phyloP scores from a whole-genome alignment of 2,888 invertebrate species.

The Hedya salicella region DNA sequence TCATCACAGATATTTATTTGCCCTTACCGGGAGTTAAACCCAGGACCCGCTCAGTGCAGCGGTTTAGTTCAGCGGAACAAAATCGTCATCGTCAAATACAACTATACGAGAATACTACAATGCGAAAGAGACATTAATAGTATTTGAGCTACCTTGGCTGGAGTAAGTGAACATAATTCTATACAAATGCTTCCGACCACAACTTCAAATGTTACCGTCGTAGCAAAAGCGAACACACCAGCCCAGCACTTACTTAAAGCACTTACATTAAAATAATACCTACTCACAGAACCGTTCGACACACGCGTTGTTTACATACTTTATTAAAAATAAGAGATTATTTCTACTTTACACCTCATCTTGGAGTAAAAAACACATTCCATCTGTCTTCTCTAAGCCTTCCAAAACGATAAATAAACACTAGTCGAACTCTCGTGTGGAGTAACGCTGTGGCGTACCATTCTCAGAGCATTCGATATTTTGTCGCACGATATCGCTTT shows the following conservation, averaged over 20 bases:
- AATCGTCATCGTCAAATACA: too few species aligned
- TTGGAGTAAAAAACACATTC: conserved; percentile 77
- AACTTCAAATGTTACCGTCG: conserved; percentile 2
- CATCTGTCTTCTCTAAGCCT: conserved; percentile 81
- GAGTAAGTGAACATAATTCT: too few species aligned
- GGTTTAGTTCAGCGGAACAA: too few species aligned
- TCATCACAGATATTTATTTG: too few species aligned
- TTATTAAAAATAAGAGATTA: conserved; percentile 67
- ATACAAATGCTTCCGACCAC: neutral
- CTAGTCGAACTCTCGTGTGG: conserved; percentile 72
- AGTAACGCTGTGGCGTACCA: conserved; percentile 62
- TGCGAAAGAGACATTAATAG: too few species aligned
- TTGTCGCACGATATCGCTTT: conserved; percentile 47
- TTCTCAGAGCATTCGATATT: conserved; percentile 60
- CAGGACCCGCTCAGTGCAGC: too few species aligned
- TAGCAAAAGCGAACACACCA: neutral
- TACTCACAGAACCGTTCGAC: conserved; percentile 54
- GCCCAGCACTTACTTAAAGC: conserved; percentile 10
- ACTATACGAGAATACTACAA: too few species aligned
- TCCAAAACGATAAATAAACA: conserved; percentile 84
- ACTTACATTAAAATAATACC: conserved; percentile 33
- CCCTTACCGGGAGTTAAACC: too few species aligned
- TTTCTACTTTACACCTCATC: conserved; percentile 76
- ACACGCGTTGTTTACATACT: conserved; percentile 66
- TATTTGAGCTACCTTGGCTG: too few species aligned